Conservation (phyloP, 2,113 vertebrate genomes). For the Xerus inauris region DNA sequence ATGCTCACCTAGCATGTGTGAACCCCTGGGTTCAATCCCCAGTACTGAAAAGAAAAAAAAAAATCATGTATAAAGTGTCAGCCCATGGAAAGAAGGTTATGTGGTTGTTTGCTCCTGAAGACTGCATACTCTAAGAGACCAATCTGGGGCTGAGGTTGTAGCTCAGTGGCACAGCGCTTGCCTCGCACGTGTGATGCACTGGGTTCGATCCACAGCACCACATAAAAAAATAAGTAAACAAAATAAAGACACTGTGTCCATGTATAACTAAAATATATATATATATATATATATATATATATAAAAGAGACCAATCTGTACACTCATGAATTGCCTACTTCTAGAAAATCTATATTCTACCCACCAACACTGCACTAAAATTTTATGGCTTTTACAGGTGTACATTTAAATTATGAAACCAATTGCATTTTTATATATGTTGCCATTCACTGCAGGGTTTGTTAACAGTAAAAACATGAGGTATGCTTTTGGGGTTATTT, state of each 20-base stretch:
- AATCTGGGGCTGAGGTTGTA: too few relatives aligned
- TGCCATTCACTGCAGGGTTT: background rate
- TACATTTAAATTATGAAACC: constrained; percentile 38
- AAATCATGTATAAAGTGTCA: background rate
- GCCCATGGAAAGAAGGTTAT: background rate
- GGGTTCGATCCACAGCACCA: too few relatives aligned
- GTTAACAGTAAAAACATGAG: constrained; percentile 1
- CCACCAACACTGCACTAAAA: background rate
- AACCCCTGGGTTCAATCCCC: background rate
- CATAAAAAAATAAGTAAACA: too few relatives aligned
- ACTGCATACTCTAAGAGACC: background rate
- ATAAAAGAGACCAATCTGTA: background rate
- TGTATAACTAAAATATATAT: too few relatives aligned
- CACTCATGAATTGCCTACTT: background rate
- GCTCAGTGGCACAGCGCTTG: too few relatives aligned
- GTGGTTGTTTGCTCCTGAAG: background rate
- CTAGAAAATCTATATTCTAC: constrained; percentile 5
- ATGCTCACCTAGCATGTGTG: too few relatives aligned
- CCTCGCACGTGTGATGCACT: too few relatives aligned
- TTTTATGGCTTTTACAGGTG: constrained; percentile 9
- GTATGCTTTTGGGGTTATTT: constrained; percentile 25
- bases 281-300: too few relatives aligned
- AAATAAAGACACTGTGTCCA: too few relatives aligned
- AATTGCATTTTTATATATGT: constrained; percentile 7
- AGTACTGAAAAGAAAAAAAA: background rate